Evolutionary conservation across 1,140 invertebrate genomes (phyloP).

Genomic region (Temnothorax nylanderi): DNA sequence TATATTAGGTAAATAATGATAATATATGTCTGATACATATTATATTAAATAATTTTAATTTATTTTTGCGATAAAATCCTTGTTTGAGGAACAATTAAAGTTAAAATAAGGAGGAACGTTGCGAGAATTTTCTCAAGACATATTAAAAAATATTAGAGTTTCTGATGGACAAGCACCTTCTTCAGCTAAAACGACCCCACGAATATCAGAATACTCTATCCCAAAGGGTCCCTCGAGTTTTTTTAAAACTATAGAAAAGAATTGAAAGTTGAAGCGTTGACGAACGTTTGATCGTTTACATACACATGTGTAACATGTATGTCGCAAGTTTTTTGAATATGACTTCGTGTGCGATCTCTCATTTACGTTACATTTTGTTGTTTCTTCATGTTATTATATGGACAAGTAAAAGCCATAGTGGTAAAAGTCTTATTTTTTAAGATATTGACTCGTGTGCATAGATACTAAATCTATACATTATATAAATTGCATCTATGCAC

Average conservation of each 20-base stretch:
- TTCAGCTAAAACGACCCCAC: neutral
- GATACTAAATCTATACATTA: no score
- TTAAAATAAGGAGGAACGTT: neutral
- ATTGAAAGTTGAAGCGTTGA: neutral
- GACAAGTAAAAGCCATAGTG: no score
- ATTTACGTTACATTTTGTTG: neutral
- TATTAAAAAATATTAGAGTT: neutral
- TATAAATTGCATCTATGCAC: no score
- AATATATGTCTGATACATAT: no score
- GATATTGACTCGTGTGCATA: no score
- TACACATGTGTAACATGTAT: neutral
- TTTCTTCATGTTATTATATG: no score
- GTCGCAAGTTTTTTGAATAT: neutral
- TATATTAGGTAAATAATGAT: neutral
- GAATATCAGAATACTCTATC: neutral
- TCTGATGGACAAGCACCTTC: neutral
- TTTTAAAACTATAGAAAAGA: neutral
- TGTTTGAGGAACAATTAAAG: no score
- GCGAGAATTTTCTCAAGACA: neutral
- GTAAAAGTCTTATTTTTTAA: no score
- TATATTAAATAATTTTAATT: no score
- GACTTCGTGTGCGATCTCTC: neutral
- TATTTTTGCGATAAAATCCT: no score
- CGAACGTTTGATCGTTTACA: neutral
- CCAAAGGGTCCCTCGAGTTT: neutral